Evolutionary conservation across 2,113 vertebrate species (phyloP).

Genomic region (human (Homo sapiens)): GRCh38 chr3:159647501-159648000

Average conservation of each 20-base stretch:
- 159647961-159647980: neutral
- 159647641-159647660: conserved; percentile 65
- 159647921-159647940: neutral
- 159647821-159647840: neutral
- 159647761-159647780: conserved; percentile 38
- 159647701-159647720: conserved; percentile 54
- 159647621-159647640: conserved; percentile 60
- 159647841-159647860: neutral
- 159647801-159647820: neutral
- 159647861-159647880: neutral
- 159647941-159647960: neutral
- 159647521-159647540: neutral
- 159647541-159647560: neutral
- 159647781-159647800: neutral
- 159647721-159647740: conserved; percentile 26
- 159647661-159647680: conserved; percentile 59
- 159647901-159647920: neutral
- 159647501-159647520: neutral
- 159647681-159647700: conserved; percentile 30
- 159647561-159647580: neutral
- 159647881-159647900: neutral
- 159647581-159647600: conserved; percentile 69
- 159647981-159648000: neutral
- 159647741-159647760: conserved; percentile 30
- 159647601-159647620: conserved; percentile 34